These are phyloP conservation scores for Ammospiza caudacuta DNA, from an alignment of 2,113 vertebrate species.

Conservation along the genomic window DNA sequence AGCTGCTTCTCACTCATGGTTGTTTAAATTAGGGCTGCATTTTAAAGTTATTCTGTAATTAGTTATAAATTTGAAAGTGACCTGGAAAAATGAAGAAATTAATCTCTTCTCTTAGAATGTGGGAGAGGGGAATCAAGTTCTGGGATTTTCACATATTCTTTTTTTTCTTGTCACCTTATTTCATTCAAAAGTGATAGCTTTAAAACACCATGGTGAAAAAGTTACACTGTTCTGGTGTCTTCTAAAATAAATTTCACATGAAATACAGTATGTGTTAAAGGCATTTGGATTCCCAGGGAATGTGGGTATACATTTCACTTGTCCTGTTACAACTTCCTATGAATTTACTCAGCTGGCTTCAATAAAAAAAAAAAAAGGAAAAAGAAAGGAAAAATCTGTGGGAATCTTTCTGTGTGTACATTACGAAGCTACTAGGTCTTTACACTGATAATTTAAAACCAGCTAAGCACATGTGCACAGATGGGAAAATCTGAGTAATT, in stretches of 20 bases:
- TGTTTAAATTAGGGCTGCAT: conserved; percentile 6
- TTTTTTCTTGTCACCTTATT: conserved; percentile 39
- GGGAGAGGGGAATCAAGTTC: neutral
- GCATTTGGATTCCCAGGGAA: conserved; percentile 67
- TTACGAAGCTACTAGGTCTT: conserved; percentile 70
- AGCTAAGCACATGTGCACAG: conserved; percentile 69
- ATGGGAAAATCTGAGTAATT: conserved; percentile 70
- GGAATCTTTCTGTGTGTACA: conserved; percentile 75
- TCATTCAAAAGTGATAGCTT: conserved; percentile 39
- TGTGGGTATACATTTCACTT: conserved; percentile 70
- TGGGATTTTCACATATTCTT: conserved; percentile 4
- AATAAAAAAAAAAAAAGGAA: conserved; percentile 40
- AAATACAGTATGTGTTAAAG: conserved; percentile 58
- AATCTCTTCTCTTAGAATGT: conserved; percentile 26
- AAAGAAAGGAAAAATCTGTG: conserved; percentile 61
- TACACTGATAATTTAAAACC: conserved; percentile 74
- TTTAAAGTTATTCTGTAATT: conserved; percentile 49
- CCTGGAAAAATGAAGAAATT: conserved; percentile 25
- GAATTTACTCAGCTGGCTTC: conserved; percentile 78
- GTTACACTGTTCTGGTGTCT: neutral
- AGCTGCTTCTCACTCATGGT: neutral
- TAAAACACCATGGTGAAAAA: conserved; percentile 42
- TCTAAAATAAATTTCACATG: conserved; percentile 61
- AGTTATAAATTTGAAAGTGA: conserved; percentile 47
- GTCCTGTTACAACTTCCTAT: conserved; percentile 67